Conservation (phyloP, 2,888 invertebrate species). For the Tuberolachnus salignus region DNA sequence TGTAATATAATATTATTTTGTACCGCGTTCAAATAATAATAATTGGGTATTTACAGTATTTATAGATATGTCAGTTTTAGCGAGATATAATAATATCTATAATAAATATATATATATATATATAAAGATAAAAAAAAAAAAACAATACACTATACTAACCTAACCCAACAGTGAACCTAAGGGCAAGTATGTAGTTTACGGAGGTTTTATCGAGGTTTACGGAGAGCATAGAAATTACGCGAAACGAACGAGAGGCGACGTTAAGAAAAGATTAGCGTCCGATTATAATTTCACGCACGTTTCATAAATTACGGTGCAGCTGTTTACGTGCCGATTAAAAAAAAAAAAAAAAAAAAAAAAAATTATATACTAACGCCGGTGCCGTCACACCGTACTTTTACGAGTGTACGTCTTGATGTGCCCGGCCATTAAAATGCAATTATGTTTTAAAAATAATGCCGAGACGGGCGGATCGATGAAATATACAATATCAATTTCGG, state of each 20-base stretch:
- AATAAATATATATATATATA: too few species aligned
- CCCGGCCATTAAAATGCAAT: conserved; percentile 31
- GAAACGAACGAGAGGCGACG: conserved; percentile 17
- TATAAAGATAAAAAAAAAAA: too few species aligned
- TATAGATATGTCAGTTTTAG: too few species aligned
- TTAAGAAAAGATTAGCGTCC: conserved; percentile 49
- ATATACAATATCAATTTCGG: too few species aligned
- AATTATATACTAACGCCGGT: not conserved
- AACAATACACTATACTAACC: too few species aligned
- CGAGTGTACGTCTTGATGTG: conserved; percentile 1
- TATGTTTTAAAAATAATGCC: conserved; percentile 9
- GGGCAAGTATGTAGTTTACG: not conserved
- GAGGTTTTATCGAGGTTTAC: not conserved
- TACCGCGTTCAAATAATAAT: too few species aligned
- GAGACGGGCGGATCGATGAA: too few species aligned
- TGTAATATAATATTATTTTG: too few species aligned
- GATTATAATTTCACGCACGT: conserved; percentile 43
- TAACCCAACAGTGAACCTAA: not conserved
- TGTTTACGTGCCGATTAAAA: conserved; percentile 25
- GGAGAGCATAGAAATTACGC: not conserved
- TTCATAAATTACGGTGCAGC: conserved; percentile 27
- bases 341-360: too few species aligned
- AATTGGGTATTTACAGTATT: too few species aligned
- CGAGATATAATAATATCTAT: too few species aligned
- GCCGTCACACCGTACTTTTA: too few species aligned